Percentiles rank a stretch among this genome's conserved stretches.
Evolutionary conservation across 2,797 vertebrate genomes (phyloP).

Genomic region (Rhodeus uyekii): DNA sequence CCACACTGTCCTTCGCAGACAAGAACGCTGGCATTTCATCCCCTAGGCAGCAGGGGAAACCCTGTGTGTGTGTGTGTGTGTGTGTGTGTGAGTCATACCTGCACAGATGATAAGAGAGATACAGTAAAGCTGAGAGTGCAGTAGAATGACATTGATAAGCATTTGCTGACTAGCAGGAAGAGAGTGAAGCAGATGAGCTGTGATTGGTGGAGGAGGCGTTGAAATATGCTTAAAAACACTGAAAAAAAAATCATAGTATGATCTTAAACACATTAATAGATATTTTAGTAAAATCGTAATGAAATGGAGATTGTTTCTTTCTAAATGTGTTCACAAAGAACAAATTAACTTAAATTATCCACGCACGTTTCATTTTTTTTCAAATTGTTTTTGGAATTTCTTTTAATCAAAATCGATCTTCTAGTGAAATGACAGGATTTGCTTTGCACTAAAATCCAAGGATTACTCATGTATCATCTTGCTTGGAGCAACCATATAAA

Average conservation of each 20-base stretch:
- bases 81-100: constrained; percentile 57
- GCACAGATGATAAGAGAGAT: constrained; percentile 53
- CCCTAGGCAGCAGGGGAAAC: constrained; percentile 54
- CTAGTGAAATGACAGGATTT: background rate
- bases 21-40: constrained; percentile 44
- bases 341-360: background rate
- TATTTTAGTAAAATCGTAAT: background rate
- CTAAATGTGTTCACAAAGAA: background rate
- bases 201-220: background rate
- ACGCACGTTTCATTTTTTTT: background rate
- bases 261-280: background rate
- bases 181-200: constrained; percentile 42
- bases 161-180: constrained; percentile 48
- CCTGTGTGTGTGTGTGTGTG: constrained; percentile 44
- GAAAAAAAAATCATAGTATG: background rate
- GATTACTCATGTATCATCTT: too few relatives aligned
- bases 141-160: constrained; percentile 43
- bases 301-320: background rate
- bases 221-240: background rate
- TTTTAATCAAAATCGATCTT: too few relatives aligned
- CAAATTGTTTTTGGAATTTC: background rate
- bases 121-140: constrained; percentile 50
- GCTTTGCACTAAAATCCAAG: too few relatives aligned
- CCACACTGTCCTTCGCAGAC: constrained; percentile 48
- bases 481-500: too few relatives aligned